Evolutionary conservation across 64 coral and sea anemone genomes (phyloP).

Genomic region (Pocillopora damicornis): DNA sequence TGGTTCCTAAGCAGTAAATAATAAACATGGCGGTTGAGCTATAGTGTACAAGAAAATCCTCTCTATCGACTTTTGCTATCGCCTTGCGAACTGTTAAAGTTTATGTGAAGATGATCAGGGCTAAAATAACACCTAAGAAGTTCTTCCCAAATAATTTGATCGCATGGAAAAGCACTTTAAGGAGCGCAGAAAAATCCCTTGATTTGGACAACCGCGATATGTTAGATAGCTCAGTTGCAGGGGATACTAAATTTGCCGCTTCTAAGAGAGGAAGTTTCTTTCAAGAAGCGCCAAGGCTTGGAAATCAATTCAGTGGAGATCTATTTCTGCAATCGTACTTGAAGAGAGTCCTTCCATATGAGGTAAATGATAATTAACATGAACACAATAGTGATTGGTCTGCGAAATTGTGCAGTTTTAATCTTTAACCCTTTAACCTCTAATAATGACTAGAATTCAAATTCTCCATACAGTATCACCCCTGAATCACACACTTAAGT

Average conservation of each 20-base stretch:
- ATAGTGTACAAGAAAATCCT: background rate
- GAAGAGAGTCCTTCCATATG: slow-evolving; percentile 48
- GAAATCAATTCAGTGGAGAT: slow-evolving; percentile 63
- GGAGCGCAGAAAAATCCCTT: background rate
- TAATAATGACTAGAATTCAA: too few species aligned
- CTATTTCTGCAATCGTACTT: slow-evolving; percentile 35
- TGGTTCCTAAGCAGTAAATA: background rate
- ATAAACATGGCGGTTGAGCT: background rate
- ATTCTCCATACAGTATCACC: too few species aligned
- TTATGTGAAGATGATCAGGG: background rate
- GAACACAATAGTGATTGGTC: background rate
- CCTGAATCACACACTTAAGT: too few species aligned
- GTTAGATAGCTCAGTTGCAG: background rate
- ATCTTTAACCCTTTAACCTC: too few species aligned
- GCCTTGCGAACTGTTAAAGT: background rate
- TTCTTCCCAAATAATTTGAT: background rate
- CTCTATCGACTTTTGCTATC: background rate
- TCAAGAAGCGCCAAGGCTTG: slow-evolving; percentile 53
- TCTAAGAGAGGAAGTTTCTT: slow-evolving; percentile 61
- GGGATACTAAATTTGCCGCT: slow-evolving; percentile 6
- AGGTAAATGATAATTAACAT: slow-evolving; percentile 7
- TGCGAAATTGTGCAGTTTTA: background rate
- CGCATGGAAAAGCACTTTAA: background rate
- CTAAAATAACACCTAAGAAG: background rate
- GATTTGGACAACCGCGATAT: background rate